These are phyloP conservation scores for Amaurobius ferox DNA, from an alignment of 2,888 invertebrate species.

Conservation along the genomic window DNA sequence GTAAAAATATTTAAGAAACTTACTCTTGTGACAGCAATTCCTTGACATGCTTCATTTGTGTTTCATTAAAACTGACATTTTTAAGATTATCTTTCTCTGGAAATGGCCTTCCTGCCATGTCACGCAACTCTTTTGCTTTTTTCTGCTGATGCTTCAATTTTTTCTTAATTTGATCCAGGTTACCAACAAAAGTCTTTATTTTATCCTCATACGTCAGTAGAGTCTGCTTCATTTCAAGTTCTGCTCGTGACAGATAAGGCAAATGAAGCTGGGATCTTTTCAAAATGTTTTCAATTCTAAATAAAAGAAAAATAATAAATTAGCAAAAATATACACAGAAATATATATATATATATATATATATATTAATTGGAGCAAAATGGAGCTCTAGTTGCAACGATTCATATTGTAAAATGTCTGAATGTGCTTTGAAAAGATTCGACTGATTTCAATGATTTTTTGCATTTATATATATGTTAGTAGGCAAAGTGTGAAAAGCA, in stretches of 20 bases:
- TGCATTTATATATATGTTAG: too few relatives aligned
- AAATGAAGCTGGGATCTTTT: conserved; percentile 38
- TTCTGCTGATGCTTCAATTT: conserved; percentile 46
- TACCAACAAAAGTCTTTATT: conserved; percentile 41
- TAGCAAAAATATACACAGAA: background rate
- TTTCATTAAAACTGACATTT: conserved; percentile 42
- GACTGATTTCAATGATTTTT: too few relatives aligned
- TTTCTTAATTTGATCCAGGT: conserved; percentile 46
- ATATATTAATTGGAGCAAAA: too few relatives aligned
- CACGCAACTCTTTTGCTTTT: conserved; percentile 20
- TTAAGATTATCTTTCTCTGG: background rate
- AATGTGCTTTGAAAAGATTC: too few relatives aligned
- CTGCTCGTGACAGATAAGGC: conserved; percentile 51
- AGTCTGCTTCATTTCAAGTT: conserved; percentile 58
- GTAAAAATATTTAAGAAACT: conserved; percentile 21
- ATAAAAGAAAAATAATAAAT: background rate
- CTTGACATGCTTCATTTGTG: conserved; percentile 52
- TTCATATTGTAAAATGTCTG: too few relatives aligned
- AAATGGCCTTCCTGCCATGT: background rate
- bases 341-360: too few relatives aligned
- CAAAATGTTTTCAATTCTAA: conserved; percentile 56
- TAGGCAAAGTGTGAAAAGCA: too few relatives aligned
- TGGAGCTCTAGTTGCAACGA: too few relatives aligned
- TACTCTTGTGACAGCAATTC: conserved; percentile 56
- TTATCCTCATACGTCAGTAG: conserved; percentile 51